phyloP scores from a whole-genome alignment of 2,113 vertebrate species.

The Clarias gariepinus region DNA sequence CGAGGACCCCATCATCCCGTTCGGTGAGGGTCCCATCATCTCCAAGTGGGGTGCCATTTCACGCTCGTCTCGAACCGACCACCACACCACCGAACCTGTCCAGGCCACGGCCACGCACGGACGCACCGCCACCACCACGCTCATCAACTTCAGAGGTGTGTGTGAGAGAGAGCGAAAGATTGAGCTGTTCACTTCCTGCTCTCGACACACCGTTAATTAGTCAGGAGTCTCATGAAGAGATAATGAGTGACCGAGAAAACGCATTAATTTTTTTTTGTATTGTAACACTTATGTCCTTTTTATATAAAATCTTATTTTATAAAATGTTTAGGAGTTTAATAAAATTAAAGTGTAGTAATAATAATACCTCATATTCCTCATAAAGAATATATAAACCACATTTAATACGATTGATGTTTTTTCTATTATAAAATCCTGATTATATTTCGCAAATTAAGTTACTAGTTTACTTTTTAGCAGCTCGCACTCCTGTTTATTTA shows the following conservation, averaged over 20 bases:
- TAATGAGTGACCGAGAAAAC: not conserved
- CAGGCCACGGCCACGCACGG: constrained; percentile 94
- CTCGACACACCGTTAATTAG: not conserved
- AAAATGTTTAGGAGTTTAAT: too few species aligned
- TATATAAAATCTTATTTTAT: too few species aligned
- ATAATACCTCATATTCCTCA: too few species aligned
- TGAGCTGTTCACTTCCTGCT: not conserved
- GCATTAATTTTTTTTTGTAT: too few species aligned
- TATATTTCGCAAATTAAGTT: too few species aligned
- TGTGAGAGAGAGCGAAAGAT: not conserved
- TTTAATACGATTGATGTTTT: too few species aligned
- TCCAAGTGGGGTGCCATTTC: constrained; percentile 98
- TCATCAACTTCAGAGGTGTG: constrained; percentile 90
- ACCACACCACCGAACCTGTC: constrained; percentile 90
- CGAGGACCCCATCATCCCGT: constrained; percentile 96
- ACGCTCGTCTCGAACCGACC: constrained; percentile 88
- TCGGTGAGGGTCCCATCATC: constrained; percentile 93
- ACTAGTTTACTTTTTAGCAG: not conserved
- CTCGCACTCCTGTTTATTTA: not conserved
- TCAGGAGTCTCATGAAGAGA: not conserved
- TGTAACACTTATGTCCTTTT: too few species aligned
- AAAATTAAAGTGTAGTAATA: too few species aligned
- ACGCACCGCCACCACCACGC: constrained; percentile 80
- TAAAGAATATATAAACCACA: too few species aligned
- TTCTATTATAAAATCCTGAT: not conserved